Percentiles rank a stretch among this genome's conserved stretches.
phyloP scores from a whole-genome alignment of 2,888 invertebrate species.

The Eulithis testata region DNA sequence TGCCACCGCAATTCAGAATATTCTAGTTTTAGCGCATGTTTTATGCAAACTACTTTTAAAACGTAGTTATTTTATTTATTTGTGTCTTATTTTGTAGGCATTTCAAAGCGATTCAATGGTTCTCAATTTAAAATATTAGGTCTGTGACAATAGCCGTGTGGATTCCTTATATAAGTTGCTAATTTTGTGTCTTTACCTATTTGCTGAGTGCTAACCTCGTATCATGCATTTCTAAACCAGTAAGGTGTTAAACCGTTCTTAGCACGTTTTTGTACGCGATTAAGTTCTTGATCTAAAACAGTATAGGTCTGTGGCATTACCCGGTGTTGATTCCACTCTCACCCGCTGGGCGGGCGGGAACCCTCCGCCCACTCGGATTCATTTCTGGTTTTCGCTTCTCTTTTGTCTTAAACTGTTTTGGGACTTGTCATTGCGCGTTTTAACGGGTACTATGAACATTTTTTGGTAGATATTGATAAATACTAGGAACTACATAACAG shows the following conservation, averaged over 20 bases:
- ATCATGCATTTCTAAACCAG: background rate
- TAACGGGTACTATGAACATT: conserved; percentile 26
- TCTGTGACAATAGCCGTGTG: no score
- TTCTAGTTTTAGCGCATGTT: background rate
- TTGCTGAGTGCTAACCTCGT: no score
- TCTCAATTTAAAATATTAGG: no score
- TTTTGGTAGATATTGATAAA: no score
- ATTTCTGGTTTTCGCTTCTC: conserved; percentile 82
- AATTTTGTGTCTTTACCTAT: no score
- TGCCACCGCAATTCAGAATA: background rate
- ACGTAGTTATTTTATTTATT: no score
- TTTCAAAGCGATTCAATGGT: background rate
- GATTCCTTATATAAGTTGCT: no score
- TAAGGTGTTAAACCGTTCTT: background rate
- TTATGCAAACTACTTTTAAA: background rate
- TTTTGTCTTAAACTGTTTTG: conserved; percentile 81
- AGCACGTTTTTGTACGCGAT: background rate
- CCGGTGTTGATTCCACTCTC: conserved; percentile 66
- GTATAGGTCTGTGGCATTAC: conserved; percentile 51
- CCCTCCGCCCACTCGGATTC: conserved; percentile 75
- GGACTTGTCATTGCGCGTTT: conserved; percentile 62
- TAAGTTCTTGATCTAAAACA: background rate
- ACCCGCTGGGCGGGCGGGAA: conserved; percentile 64
- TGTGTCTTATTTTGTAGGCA: no score
- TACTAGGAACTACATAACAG: no score